A percentile compares a stretch with the other conserved stretches of the same genome.
These are phyloP conservation scores for Nasonia giraulti DNA, from an alignment of 1,140 invertebrate species.

Conservation along the genomic window DNA sequence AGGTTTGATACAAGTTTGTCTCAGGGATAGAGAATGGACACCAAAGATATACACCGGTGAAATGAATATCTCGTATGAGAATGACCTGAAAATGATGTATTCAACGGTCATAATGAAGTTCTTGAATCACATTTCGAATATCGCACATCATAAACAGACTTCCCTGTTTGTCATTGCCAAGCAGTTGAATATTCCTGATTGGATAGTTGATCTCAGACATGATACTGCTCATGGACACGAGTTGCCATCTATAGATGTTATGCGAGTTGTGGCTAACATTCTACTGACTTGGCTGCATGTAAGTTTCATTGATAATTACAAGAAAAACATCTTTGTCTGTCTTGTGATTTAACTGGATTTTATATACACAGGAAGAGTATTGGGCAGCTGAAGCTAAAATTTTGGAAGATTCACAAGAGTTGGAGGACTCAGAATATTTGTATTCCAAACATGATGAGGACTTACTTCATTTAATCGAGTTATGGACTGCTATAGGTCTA, in stretches of 20 bases:
- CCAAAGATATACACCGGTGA: slow-evolving; percentile 60
- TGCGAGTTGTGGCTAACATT: slow-evolving; percentile 75
- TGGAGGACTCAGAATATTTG: slow-evolving; percentile 47
- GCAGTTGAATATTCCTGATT: slow-evolving; percentile 77
- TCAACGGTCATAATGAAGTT: slow-evolving; percentile 79
- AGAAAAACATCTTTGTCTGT: not conserved
- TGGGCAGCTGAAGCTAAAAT: slow-evolving; percentile 60
- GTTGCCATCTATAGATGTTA: slow-evolving; percentile 75
- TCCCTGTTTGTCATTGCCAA: slow-evolving; percentile 77
- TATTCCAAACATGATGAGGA: slow-evolving; percentile 54
- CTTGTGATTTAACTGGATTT: not conserved
- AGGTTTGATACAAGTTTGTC: slow-evolving; percentile 77
- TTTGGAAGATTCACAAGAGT: slow-evolving; percentile 55
- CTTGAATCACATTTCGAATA: slow-evolving; percentile 78
- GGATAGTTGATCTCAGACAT: slow-evolving; percentile 81
- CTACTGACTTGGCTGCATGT: slow-evolving; percentile 78
- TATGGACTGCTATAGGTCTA: slow-evolving; percentile 67
- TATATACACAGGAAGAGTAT: slow-evolving; percentile 65
- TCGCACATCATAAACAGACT: slow-evolving; percentile 72
- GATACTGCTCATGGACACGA: slow-evolving; percentile 79
- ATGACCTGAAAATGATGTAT: slow-evolving; percentile 76
- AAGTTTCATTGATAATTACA: slow-evolving; percentile 55
- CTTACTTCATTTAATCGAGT: slow-evolving; percentile 63
- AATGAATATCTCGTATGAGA: slow-evolving; percentile 67
- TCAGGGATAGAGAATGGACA: slow-evolving; percentile 69